A percentile compares a stretch with the other conserved stretches of the same genome.
phyloP scores from a whole-genome alignment of 2,888 invertebrate genomes.

The Ernsta delagoae region DNA sequence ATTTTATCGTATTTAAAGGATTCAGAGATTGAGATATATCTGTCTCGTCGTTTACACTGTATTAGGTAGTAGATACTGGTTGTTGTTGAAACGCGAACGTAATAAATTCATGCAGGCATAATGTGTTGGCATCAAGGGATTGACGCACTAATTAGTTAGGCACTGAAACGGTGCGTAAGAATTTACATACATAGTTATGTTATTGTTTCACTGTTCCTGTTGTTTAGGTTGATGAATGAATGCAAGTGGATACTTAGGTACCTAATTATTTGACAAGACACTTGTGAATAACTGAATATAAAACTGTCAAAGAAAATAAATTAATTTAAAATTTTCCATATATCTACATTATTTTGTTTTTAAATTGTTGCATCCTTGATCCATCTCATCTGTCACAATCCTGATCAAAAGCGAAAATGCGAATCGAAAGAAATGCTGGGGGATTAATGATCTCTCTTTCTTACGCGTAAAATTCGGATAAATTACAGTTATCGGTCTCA shows the following conservation, averaged over 20 bases:
- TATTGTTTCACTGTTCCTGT: constrained; percentile 24
- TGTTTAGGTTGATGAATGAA: constrained; percentile 7
- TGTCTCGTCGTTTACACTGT: constrained; percentile 21
- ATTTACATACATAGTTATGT: constrained; percentile 31
- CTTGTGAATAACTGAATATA: too few relatives aligned
- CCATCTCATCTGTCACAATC: too few relatives aligned
- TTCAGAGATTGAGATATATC: constrained; percentile 1
- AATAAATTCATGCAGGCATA: constrained; percentile 29
- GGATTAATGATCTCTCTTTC: constrained; percentile 45
- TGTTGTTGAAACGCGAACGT: constrained; percentile 30
- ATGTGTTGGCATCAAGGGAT: constrained; percentile 30
- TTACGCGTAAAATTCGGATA: constrained; percentile 45
- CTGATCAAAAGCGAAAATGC: background rate
- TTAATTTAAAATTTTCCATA: too few relatives aligned
- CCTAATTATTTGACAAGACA: too few relatives aligned
- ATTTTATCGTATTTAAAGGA: too few relatives aligned
- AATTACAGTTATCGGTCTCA: constrained; percentile 54
- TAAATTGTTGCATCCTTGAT: too few relatives aligned
- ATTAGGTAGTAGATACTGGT: constrained; percentile 35
- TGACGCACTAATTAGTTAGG: constrained; percentile 36
- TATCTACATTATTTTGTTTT: too few relatives aligned
- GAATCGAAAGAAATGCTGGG: constrained; percentile 14
- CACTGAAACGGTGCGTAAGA: constrained; percentile 27
- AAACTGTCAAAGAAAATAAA: too few relatives aligned
- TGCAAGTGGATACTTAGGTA: too few relatives aligned